A percentile compares a stretch with the other conserved stretches of the same genome.
Evolutionary conservation across 1,140 invertebrate species (phyloP).

Genomic region (Pentalonia nigronervosa): DNA sequence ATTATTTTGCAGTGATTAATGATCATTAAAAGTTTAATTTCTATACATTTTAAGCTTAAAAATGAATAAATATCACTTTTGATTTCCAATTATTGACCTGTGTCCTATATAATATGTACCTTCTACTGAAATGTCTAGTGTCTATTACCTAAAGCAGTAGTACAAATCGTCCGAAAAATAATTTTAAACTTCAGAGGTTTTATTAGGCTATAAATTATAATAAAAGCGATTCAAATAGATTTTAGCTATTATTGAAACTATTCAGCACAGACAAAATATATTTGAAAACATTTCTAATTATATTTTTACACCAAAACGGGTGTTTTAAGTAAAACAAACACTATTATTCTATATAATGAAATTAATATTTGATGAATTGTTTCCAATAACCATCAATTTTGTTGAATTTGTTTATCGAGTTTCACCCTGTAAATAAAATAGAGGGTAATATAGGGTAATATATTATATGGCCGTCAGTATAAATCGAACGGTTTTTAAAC

Average conservation of each 20-base stretch:
- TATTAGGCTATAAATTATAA: too few relatives aligned
- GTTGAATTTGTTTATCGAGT: background rate
- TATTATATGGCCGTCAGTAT: background rate
- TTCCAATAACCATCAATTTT: background rate
- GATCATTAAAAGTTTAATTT: too few relatives aligned
- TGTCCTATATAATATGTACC: too few relatives aligned
- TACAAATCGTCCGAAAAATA: too few relatives aligned
- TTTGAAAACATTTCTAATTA: background rate
- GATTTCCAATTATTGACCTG: too few relatives aligned
- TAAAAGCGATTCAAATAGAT: background rate
- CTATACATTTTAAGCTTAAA: too few relatives aligned
- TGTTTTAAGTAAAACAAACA: background rate
- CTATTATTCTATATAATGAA: background rate
- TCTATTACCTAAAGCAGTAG: too few relatives aligned
- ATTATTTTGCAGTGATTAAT: too few relatives aligned
- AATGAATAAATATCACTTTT: too few relatives aligned
- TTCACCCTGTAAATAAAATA: background rate
- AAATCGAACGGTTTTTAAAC: background rate
- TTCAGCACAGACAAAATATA: background rate
- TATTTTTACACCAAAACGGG: background rate
- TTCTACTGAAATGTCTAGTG: too few relatives aligned
- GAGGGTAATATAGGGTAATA: too few relatives aligned
- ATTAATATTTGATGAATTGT: background rate
- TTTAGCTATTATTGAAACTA: background rate
- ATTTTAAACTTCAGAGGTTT: too few relatives aligned